Evolutionary conservation across 2,797 vertebrate species (phyloP).

Genomic region (Ctenopoma multispine): DNA sequence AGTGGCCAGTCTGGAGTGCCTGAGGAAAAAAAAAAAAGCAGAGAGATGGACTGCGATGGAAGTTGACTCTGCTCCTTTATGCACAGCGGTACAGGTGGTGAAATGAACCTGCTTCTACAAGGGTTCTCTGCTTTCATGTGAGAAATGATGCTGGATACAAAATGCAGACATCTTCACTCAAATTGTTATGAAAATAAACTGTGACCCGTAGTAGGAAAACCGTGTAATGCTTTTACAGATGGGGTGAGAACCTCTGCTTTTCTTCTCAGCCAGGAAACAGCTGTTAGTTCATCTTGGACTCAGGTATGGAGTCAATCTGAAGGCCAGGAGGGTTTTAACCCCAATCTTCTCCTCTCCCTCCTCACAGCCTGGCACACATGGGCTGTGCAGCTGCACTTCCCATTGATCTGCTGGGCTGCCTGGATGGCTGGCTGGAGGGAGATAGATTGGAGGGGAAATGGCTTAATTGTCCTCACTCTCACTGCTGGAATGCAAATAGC

Average conservation of each 20-base stretch:
- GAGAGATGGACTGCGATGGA: conserved; percentile 47
- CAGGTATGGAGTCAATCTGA: conserved; percentile 86
- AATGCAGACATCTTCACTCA: conserved; percentile 47
- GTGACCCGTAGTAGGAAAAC: conserved; percentile 44
- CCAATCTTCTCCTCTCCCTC: conserved; percentile 83
- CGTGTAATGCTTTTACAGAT: conserved; percentile 68
- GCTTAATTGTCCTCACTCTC: conserved; percentile 88
- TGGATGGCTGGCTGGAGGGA: conserved; percentile 79
- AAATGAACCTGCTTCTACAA: conserved; percentile 49
- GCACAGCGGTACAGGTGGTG: conserved; percentile 45
- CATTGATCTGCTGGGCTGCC: conserved; percentile 81
- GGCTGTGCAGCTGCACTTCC: conserved; percentile 82
- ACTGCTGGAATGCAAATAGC: conserved; percentile 86
- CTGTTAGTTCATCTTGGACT: conserved; percentile 65
- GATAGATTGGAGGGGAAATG: conserved; percentile 89
- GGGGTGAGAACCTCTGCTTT: conserved; percentile 52
- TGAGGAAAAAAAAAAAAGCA: conserved; percentile 8
- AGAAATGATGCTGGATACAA: conserved; percentile 39
- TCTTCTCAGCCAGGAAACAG: conserved; percentile 68
- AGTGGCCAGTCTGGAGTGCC: conserved; percentile 79
- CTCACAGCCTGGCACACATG: conserved; percentile 82
- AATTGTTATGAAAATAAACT: conserved; percentile 69
- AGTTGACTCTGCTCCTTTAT: conserved; percentile 40
- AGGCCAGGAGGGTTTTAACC: conserved; percentile 86
- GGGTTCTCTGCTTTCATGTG: conserved; percentile 39